Conservation (phyloP, 2,797 vertebrate genomes). For the Spondyliosoma cantharus region DNA sequence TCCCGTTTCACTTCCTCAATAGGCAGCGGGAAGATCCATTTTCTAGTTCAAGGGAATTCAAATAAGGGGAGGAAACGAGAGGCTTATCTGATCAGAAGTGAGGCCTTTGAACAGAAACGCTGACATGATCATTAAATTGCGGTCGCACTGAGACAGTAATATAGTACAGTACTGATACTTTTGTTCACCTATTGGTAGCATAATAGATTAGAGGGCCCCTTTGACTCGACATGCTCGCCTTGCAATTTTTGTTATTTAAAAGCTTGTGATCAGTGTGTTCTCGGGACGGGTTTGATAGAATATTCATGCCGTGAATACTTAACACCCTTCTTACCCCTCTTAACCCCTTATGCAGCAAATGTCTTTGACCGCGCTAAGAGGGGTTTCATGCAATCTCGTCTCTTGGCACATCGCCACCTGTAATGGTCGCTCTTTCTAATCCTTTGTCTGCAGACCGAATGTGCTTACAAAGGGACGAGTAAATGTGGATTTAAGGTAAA, state of each 20-base stretch:
- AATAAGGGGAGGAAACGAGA: slow-evolving; percentile 73
- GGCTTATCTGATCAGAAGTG: slow-evolving; percentile 81
- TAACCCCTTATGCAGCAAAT: slow-evolving; percentile 64
- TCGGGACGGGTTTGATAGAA: slow-evolving; percentile 74
- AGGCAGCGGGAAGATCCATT: slow-evolving; percentile 70
- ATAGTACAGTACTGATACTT: slow-evolving; percentile 76
- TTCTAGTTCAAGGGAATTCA: slow-evolving; percentile 81
- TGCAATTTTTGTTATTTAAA: slow-evolving; percentile 78
- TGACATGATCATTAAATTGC: slow-evolving; percentile 85
- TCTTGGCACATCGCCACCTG: slow-evolving; percentile 43
- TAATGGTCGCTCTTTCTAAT: slow-evolving; percentile 43
- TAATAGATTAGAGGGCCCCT: slow-evolving; percentile 80
- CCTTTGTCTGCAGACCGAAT: slow-evolving; percentile 28
- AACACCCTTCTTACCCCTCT: slow-evolving; percentile 49
- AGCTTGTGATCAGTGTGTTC: slow-evolving; percentile 77
- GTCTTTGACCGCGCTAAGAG: slow-evolving; percentile 51
- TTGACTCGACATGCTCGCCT: slow-evolving; percentile 78
- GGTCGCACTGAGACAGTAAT: slow-evolving; percentile 72
- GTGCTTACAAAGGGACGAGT: slow-evolving; percentile 37
- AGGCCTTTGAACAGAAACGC: slow-evolving; percentile 84
- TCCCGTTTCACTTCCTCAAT: slow-evolving; percentile 66
- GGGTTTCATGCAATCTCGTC: slow-evolving; percentile 40
- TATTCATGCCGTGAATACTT: slow-evolving; percentile 78
- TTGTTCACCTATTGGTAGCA: slow-evolving; percentile 82
- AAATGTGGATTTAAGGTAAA: slow-evolving; percentile 42